Evolutionary conservation across 2,113 vertebrate species (phyloP), one percentile per base, ranked within the genome.

Genomic region (Ictalurus furcatus): DNA sequence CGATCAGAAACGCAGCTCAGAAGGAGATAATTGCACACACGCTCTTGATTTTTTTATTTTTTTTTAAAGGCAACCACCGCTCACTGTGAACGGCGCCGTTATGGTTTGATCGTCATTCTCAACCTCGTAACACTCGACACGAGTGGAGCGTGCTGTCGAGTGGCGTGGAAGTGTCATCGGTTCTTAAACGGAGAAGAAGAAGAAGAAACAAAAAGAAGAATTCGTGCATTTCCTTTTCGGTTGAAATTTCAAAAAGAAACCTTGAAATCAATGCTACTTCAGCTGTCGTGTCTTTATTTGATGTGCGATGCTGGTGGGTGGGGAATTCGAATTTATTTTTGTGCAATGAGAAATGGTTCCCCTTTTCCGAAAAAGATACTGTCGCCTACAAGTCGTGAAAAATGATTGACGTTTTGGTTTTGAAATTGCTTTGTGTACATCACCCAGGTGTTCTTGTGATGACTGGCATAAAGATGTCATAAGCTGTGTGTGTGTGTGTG

Each of bases 1-100:
- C 11, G 85, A 88, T 90, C 84, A 28, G 85, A 85, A 90, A 88
- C 76, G n/a, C 2, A 28, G 87, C 69, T 83, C 67, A 67, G 87
- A 52, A 19, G 58, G 44, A 59, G 67, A 69, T 69, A 76, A 91
- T 73, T 87, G 81, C 88, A 59, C 73, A 58, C 71, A 78, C 21
- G 17, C n/a, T 56, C 34, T 44, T 58, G 54, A 81, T 67, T 81
- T 79, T 89, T 65, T 48, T 48, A 8, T 48, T 48, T 48, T 48
- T 44, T 7, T 48, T 48, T 48, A 89, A 89, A 79, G 74, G 48
- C 84, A 58, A 59, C 30, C 63, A n/a, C 73, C 34, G 11, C 84
- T 89, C 76, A 85, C 88, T 89, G 84, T 86, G 88, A 86, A 81
- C 25, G 12, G 40, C 76, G n/a, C 37, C 56, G 14, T 80, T 21